Base-by-base conservation (phyloP, 2,888 invertebrate species). In the Polydrusus pterygomalis region DNA sequence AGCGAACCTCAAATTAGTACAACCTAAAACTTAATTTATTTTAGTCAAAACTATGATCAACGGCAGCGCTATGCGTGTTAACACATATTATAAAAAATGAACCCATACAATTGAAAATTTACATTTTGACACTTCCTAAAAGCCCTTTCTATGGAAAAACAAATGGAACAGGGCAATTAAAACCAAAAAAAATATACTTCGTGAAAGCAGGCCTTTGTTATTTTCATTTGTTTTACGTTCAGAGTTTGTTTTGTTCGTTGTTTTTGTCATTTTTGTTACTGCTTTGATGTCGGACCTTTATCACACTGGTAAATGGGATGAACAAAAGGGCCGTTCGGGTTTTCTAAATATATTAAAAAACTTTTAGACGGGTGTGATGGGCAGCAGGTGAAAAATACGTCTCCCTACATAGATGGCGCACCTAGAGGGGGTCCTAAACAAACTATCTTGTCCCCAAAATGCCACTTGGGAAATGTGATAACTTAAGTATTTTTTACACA, bases 271-370 rank as follows among this genome's bases (percentile, higher is more conserved):
- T 49, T 49, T 49, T 49, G 47, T 49, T 49, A 17, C 17, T 3
- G 51, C 51, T 51, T 18, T 20, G 51, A 18, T 51, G 51, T 51
- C 51, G 20, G 51, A 18, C 51, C 51, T 51, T 51, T 51, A 20
- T 51, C 51, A 20, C 51, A 51, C 51, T 20, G 20, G 43, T n/a
- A 43, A 13, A n/a, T 51, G 6, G 5, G 43, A 1, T n/a, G 43
- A 43, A 43, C 6, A 43, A 43, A 3, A 6, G 43, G 43, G 43
- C 6, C 13, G n/a, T 43, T 43, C 1, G n/a, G n/a, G 43, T n/a
- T 43, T 43, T 43, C 10, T n/a, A 43, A 43, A n/a, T 43, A 43
- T n/a, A n/a, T 43, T 43, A n/a, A n/a, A 43, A 43, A 43, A 43
- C n/a, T 1, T 13, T 43, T 43, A 13, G n/a, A 43, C 7, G n/a